These are phyloP conservation scores for Hippasteria phrygiana DNA, from an alignment of 53 echinoderm and acorn worm species.

Conservation along the genomic window DNA sequence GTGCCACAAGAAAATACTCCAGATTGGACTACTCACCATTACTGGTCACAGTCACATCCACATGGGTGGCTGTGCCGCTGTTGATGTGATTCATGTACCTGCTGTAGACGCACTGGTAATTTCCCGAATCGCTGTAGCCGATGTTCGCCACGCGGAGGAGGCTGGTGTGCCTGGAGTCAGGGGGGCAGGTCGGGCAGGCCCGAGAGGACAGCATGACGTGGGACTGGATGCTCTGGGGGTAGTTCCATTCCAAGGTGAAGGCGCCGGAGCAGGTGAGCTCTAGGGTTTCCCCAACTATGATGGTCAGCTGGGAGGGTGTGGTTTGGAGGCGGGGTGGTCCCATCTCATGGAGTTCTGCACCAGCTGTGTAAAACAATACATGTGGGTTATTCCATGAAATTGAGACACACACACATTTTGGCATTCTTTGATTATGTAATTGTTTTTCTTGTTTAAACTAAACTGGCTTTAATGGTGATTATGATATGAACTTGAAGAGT, in stretches of 20 bases:
- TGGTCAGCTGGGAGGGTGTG: conserved; percentile 55
- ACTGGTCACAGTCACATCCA: conserved; percentile 67
- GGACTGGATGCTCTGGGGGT: conserved; percentile 72
- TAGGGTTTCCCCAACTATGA: conserved; percentile 65
- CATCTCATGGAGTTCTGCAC: conserved; percentile 34
- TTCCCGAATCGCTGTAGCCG: conserved; percentile 76
- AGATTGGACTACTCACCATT: conserved; percentile 55
- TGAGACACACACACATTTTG: too few species aligned
- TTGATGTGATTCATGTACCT: conserved; percentile 84
- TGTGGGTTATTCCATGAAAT: not conserved
- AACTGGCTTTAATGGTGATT: too few species aligned
- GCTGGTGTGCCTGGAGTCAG: conserved; percentile 44
- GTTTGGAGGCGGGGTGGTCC: conserved; percentile 71
- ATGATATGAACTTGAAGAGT: too few species aligned
- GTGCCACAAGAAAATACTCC: not conserved
- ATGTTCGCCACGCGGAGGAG: conserved; percentile 63
- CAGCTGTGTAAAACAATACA: not conserved
- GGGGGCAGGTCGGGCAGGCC: conserved; percentile 72
- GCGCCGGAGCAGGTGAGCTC: conserved; percentile 77
- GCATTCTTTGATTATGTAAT: too few species aligned
- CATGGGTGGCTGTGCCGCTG: conserved; percentile 72
- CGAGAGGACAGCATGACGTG: conserved; percentile 61
- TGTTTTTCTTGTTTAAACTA: too few species aligned
- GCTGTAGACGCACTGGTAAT: conserved; percentile 85
- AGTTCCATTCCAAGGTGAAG: conserved; percentile 81